Evolutionary conservation across 1,140 invertebrate species (phyloP).

Genomic region (Drosophila melanica): DNA sequence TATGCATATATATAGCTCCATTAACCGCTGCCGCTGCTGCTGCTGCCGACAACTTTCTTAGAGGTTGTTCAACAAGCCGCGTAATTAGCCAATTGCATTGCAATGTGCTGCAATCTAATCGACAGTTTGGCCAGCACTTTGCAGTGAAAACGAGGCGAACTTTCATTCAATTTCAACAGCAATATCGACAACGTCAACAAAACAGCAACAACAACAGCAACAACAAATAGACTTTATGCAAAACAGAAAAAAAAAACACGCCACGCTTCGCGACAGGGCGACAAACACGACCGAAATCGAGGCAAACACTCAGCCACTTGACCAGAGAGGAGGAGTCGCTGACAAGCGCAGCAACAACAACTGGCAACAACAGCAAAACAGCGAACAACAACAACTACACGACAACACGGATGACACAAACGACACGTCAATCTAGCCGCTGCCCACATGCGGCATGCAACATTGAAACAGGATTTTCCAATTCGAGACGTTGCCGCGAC

Average conservation of each 20-base stretch:
- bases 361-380: slow-evolving; percentile 42
- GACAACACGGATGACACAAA: slow-evolving; percentile 57
- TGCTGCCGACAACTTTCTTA: slow-evolving; percentile 31
- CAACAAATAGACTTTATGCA: slow-evolving; percentile 55
- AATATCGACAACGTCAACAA: slow-evolving; percentile 30
- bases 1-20: slow-evolving; percentile 3
- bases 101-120: slow-evolving; percentile 68
- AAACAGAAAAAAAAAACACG: slow-evolving; percentile 46
- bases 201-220: slow-evolving; percentile 22
- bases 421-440: slow-evolving; percentile 62
- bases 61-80: slow-evolving; percentile 29
- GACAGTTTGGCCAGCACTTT: slow-evolving; percentile 56
- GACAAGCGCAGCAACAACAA: slow-evolving; percentile 44
- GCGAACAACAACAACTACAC: slow-evolving; percentile 27
- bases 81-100: slow-evolving; percentile 66
- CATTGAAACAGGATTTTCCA: slow-evolving; percentile 74
- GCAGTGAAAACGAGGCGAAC: slow-evolving; percentile 72
- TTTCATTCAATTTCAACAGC: slow-evolving; percentile 68
- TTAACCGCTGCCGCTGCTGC: not conserved
- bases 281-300: slow-evolving; percentile 41
- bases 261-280: slow-evolving; percentile 45
- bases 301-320: slow-evolving; percentile 45
- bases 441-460: slow-evolving; percentile 76
- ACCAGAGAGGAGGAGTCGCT: slow-evolving; percentile 44
- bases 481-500: slow-evolving; percentile 71